Base-by-base conservation (phyloP, 2,797 vertebrate species). In the Manis crassicaudata region DNA sequence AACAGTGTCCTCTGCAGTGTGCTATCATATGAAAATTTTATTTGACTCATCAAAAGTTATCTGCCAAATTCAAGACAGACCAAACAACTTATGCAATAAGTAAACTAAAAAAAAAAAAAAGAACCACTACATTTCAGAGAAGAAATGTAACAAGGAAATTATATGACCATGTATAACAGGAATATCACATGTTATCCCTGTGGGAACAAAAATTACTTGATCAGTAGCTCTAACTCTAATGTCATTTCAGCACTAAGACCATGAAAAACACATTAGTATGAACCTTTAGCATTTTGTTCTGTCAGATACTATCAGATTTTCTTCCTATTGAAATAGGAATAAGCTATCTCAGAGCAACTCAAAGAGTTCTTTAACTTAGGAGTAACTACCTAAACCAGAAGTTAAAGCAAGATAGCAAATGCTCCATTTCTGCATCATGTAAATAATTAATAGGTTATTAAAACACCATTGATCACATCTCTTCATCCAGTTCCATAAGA, bases 71-170 rank as follows among this genome's bases (percentile, higher is more conserved):
- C 56, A 95, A 75, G 63, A 79, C 27, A 67, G 92, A 96, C 14
- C 37, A 92, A 80, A 17, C 72, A 92, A 68, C 20, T 54, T 65
- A 73, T 52, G 9, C 60, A 96, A 86, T 88, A 76, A 50, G 76
- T 20, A 50, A n/a, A 40, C 58, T 29, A 60, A 67, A 40, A 62
- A 95, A 67, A 95, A 67, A 96, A 96, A 93, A 81, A 91, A 79
- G 89, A 72, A 77, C 7, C 13, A 92, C 12, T 21, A 54, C 17
- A n/a, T 83, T 0, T 21, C 60, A 83, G 52, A 91, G 95, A 87
- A 10, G 21, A 96, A 88, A 96, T 88, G n/a, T n/a, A 94, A 82
- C 95, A 54, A 94, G 54, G n/a, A 97, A 97, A 94, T 88, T 83
- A 94, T 94, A 88, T 83, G 40, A 37, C 32, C 11, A 94, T 80